Conservation (phyloP, 2,113 vertebrate genomes). For the Silurus asotus region DNA sequence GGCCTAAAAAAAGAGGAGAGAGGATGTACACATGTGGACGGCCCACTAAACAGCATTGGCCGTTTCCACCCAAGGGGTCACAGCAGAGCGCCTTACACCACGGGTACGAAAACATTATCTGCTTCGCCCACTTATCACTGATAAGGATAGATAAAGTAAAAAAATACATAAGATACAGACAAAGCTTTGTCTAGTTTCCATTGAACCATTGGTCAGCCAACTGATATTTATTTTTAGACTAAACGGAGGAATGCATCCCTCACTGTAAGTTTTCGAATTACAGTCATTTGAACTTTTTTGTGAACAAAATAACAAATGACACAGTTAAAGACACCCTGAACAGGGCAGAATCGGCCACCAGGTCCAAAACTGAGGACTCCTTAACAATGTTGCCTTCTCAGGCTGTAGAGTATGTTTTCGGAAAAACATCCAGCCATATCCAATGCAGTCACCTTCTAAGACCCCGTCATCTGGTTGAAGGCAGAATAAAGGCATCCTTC, state of each 20-base stretch:
- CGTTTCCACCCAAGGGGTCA: conserved; percentile 43
- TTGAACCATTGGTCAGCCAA: not conserved
- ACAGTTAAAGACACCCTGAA: not conserved
- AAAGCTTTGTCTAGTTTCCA: conserved; percentile 17
- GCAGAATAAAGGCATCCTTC: not conserved
- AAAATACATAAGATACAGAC: not conserved
- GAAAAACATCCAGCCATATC: not conserved
- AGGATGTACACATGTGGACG: conserved; percentile 51
- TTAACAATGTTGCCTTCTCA: not conserved
- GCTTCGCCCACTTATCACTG: conserved; percentile 33
- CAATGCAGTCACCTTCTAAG: not conserved
- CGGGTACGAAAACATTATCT: conserved; percentile 38
- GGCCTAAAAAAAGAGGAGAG: conserved; percentile 46
- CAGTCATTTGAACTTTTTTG: not conserved
- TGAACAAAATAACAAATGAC: not conserved
- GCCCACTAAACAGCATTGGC: conserved; percentile 30
- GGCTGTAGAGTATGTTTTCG: not conserved
- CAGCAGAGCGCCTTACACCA: not conserved
- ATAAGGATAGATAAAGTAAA: conserved; percentile 43
- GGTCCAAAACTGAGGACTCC: not conserved
- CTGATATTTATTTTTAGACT: conserved; percentile 39
- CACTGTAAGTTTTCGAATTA: not conserved
- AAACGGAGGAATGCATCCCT: not conserved
- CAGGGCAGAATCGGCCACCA: not conserved
- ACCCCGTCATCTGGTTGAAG: not conserved